Evolutionary conservation across 2,113 vertebrate species (phyloP), one percentile per base, ranked within the genome.

Genomic region (Dunckerocampus dactyliophorus): DNA sequence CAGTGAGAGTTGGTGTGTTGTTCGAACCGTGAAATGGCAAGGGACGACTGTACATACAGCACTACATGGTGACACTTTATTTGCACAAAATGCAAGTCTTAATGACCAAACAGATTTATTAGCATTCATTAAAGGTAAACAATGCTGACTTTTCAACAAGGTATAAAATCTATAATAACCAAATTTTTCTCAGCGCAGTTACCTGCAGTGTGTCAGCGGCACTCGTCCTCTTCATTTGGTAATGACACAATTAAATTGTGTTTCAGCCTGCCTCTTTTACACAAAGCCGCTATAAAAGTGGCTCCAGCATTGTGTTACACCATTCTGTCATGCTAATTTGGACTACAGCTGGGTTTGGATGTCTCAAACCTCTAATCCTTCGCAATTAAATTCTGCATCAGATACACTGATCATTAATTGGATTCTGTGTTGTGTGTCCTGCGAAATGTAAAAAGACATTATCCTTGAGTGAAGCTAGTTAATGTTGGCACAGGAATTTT

Each of bases 381-480:
- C 6, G 19, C 37, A 3, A 42, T 42, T 56, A 34, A 56, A 55
- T 39, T 39, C 34, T 20, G 53, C 52, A 19, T 19, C 52, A 19
- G 52, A 54, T 54, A n/a, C 28, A 37, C 17, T 17, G 12, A 37
- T 37, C 31, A 20, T 55, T 55, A 19, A 55, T 39, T 39, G 12
- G 53, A 55, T 37, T 55, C 31, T 13, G 53, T 55, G 53, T 55
- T n/a, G 16, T 24, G 53, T 55, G 53, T 20, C 53, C 12, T 43
- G 54, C n/a, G 7, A 37, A 4, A 42, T 43, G 37, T 42, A 56
- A 42, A 21, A 21, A 56, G 13, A 34, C n/a, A 39, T 56, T 20
- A 14, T 42, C 54, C 54, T 56, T 20, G 37, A 56, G 37, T 56
- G 54, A 56, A 13, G 37, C 54, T 42, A 56, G 37, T 56, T 42